phyloP scores from a whole-genome alignment of 2,797 vertebrate genomes.

The Rhinella marina region DNA sequence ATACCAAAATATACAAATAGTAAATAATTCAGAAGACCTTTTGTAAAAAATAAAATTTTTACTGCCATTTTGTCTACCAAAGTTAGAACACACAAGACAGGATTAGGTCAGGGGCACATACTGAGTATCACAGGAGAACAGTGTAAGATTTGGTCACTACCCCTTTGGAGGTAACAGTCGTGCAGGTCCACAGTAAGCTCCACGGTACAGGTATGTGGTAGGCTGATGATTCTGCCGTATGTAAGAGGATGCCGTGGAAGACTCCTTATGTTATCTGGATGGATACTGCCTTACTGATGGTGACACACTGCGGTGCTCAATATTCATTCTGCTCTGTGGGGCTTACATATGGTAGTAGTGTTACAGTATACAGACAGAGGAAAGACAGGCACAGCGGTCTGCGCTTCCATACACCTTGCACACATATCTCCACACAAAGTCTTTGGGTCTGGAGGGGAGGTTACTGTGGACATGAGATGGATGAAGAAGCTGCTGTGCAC shows the following conservation, averaged over 20 bases:
- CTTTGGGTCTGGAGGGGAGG: background rate
- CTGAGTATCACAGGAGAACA: constrained; percentile 12
- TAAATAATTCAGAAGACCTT: background rate
- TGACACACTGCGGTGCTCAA: background rate
- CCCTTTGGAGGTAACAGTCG: constrained; percentile 25
- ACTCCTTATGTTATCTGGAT: background rate
- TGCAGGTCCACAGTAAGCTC: background rate
- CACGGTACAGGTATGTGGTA: background rate
- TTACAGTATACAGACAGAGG: background rate
- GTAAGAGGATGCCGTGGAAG: background rate
- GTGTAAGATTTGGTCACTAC: constrained; percentile 5
- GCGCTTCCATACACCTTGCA: background rate
- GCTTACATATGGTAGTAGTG: background rate
- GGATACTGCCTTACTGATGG: background rate
- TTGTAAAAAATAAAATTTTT: constrained; percentile 47
- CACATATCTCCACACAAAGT: constrained; percentile 4
- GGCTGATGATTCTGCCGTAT: background rate
- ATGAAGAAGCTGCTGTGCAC: background rate
- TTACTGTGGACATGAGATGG: background rate
- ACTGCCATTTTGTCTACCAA: constrained; percentile 29
- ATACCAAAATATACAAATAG: background rate
- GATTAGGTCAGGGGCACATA: background rate
- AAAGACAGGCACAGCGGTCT: constrained; percentile 1
- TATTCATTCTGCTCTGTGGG: background rate
- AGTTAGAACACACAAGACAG: background rate